Evolutionary conservation across 2,888 invertebrate genomes (phyloP).

Genomic region (Steinernema hermaphroditum): DNA sequence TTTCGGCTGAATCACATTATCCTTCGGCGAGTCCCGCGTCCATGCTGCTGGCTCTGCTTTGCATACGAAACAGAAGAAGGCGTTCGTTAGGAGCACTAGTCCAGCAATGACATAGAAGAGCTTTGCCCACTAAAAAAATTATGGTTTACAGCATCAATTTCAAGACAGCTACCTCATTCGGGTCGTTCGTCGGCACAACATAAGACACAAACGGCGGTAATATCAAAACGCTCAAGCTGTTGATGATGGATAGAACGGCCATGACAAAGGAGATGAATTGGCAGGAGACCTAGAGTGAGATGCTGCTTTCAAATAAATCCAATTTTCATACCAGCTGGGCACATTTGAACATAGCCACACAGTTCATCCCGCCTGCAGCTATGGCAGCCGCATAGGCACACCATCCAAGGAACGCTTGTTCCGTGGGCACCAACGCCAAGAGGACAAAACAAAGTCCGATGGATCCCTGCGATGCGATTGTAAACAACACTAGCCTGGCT

Average conservation of each 20-base stretch:
- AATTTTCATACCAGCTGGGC: conserved; percentile 44
- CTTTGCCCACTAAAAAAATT: not conserved
- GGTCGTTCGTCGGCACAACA: not conserved
- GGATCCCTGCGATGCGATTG: conserved; percentile 29
- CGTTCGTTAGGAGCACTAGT: conserved; percentile 42
- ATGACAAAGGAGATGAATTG: conserved; percentile 32
- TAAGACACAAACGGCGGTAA: not conserved
- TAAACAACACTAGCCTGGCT: conserved; percentile 34
- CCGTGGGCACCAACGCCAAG: conserved; percentile 41
- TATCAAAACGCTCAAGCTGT: not conserved
- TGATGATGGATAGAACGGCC: conserved; percentile 4
- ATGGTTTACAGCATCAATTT: no score
- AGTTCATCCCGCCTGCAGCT: conserved; percentile 49
- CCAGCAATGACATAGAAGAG: conserved; percentile 44
- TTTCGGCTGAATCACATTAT: no score
- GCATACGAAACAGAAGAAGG: conserved; percentile 45
- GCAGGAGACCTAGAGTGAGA: conserved; percentile 30
- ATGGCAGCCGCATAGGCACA: conserved; percentile 52
- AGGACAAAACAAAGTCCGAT: conserved; percentile 43
- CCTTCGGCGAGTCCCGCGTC: conserved; percentile 39
- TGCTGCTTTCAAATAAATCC: not conserved
- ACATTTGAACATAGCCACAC: conserved; percentile 52
- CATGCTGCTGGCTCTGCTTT: conserved; percentile 41
- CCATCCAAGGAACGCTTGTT: conserved; percentile 40
- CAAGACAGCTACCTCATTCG: not conserved